These are phyloP conservation scores for Capreolus pygargus DNA, from an alignment of 2,113 vertebrate genomes.

Conservation along the genomic window DNA sequence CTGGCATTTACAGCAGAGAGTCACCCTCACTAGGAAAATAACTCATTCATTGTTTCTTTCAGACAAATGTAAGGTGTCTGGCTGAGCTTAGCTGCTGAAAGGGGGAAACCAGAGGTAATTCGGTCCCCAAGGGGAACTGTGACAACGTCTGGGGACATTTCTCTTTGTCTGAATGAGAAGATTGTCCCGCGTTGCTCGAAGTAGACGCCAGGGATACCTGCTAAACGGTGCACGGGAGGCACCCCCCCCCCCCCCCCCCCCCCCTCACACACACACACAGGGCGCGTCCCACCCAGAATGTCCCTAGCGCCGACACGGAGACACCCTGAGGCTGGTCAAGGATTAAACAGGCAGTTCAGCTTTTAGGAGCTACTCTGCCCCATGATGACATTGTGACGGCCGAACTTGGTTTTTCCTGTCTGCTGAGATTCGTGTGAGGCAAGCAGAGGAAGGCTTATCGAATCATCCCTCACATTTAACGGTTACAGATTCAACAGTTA, in stretches of 20 bases:
- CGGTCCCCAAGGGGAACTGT: not conserved
- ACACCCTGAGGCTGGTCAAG: accelerated
- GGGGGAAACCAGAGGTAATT: not conserved
- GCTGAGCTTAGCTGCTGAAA: not conserved
- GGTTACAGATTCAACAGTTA: accelerated
- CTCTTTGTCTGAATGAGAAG: too few species aligned
- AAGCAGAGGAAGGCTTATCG: accelerated
- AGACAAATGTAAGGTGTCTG: not conserved
- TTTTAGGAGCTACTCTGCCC: accelerated
- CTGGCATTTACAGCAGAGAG: not conserved
- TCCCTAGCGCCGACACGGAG: accelerated
- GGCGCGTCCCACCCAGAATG: accelerated
- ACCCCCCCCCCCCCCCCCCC: too few species aligned
- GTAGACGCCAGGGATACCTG: not conserved
- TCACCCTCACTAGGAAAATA: not conserved
- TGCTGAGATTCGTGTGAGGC: accelerated
- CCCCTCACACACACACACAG: not conserved
- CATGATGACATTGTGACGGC: accelerated
- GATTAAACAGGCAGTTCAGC: accelerated
- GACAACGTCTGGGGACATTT: not conserved
- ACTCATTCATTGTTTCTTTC: not conserved
- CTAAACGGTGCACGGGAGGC: accelerated
- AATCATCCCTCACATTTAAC: not conserved
- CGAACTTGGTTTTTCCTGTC: not conserved
- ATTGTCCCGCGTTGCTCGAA: accelerated